Conservation (phyloP, 2,113 vertebrate genomes). For the Atherinomorus stipes region DNA sequence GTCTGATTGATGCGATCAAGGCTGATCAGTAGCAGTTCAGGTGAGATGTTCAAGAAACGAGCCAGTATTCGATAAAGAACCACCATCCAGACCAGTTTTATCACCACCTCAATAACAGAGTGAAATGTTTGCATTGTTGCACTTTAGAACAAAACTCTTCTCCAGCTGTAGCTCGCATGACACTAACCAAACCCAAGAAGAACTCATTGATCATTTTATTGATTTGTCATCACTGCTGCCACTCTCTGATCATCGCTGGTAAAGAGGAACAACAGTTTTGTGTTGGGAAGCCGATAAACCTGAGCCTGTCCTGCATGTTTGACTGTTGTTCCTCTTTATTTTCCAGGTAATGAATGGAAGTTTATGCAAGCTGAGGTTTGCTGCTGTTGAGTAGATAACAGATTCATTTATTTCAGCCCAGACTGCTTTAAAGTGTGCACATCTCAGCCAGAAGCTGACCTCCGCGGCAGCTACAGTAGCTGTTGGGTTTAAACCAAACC, state of each 20-base stretch:
- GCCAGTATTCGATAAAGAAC: background rate
- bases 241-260: conserved; percentile 14
- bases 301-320: background rate
- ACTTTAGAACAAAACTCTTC: conserved; percentile 48
- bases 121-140: too few relatives aligned
- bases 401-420: conserved; percentile 19
- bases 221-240: background rate
- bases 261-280: conserved; percentile 42
- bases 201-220: conserved; percentile 1
- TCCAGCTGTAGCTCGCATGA: background rate
- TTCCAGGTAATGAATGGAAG: conserved; percentile 15
- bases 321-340: conserved; percentile 54
- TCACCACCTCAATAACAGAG: too few relatives aligned
- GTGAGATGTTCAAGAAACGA: background rate
- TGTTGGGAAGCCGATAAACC: too few relatives aligned
- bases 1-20: background rate
- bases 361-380: conserved; percentile 9
- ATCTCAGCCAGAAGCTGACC: background rate
- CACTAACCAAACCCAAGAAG: conserved; percentile 1
- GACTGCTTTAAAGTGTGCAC: background rate
- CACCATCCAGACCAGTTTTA: background rate
- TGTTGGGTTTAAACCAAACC: background rate
- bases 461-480: background rate
- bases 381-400: background rate
- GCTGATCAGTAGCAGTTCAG: background rate